phyloP scores from a whole-genome alignment of 2,797 vertebrate species.

The Harpagifer antarcticus region DNA sequence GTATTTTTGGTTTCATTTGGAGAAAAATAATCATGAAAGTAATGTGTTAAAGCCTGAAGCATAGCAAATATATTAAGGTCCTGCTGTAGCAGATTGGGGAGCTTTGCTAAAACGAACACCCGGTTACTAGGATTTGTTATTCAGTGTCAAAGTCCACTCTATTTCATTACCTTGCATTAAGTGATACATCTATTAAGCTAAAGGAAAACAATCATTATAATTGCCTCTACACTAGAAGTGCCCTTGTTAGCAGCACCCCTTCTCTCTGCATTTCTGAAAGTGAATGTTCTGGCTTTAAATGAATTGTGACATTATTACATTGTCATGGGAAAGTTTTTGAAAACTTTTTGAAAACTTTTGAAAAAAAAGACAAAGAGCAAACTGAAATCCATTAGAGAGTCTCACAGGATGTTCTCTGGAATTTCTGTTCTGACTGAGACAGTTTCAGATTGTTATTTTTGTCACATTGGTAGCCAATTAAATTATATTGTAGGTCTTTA shows the following conservation, averaged over 20 bases:
- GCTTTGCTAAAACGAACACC: constrained; percentile 1
- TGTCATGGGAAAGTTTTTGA: constrained; percentile 51
- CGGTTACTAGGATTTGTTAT: background rate
- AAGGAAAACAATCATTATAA: constrained; percentile 14
- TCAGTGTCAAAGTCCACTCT: constrained; percentile 5
- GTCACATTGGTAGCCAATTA: constrained; percentile 70
- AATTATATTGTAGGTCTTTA: constrained; percentile 57
- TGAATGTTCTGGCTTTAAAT: constrained; percentile 36
- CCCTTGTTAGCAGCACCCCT: constrained; percentile 42
- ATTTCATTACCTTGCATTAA: constrained; percentile 17
- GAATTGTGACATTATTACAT: constrained; percentile 55
- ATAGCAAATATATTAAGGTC: background rate
- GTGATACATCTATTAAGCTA: background rate
- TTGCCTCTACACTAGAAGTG: constrained; percentile 10
- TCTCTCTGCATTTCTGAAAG: constrained; percentile 14
- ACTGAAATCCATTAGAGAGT: constrained; percentile 68
- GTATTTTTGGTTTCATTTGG: background rate
- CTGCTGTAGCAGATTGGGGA: background rate
- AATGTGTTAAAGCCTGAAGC: background rate
- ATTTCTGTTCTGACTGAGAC: constrained; percentile 28
- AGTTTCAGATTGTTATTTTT: constrained; percentile 63
- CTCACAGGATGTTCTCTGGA: constrained; percentile 49
- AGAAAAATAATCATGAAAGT: background rate
- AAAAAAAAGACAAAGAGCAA: constrained; percentile 61
- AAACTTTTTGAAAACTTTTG: constrained; percentile 66